Evolutionary conservation across 1,140 invertebrate species (phyloP).

Genomic region (Sinonovacula constricta): DNA sequence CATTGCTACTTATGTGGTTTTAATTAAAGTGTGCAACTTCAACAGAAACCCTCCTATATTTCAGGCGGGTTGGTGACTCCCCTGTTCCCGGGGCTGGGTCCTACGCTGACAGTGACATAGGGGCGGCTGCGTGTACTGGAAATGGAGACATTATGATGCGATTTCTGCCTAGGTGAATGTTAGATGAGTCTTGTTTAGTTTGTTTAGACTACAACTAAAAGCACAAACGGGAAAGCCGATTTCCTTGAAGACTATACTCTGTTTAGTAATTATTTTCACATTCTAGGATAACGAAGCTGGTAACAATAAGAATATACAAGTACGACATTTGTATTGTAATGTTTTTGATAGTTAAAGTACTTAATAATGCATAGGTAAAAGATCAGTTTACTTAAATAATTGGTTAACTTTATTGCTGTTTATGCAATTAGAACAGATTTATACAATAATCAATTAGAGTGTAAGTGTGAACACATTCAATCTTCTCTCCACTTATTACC

Average conservation of each 20-base stretch:
- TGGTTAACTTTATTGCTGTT: neutral
- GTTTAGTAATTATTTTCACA: too few species aligned
- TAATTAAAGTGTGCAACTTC: too few species aligned
- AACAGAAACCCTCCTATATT: slow-evolving; percentile 29
- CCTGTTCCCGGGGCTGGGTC: slow-evolving; percentile 96
- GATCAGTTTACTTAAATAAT: neutral
- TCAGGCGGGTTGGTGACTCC: slow-evolving; percentile 93
- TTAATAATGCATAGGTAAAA: neutral
- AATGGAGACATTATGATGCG: slow-evolving; percentile 98
- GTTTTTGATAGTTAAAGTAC: neutral
- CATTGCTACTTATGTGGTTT: too few species aligned
- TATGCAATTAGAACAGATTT: neutral
- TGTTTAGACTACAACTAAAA: too few species aligned
- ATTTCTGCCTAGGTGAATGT: slow-evolving; percentile 94
- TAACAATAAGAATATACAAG: too few species aligned
- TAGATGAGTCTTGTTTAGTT: too few species aligned
- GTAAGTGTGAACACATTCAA: neutral
- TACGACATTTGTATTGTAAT: neutral
- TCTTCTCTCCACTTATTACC: slow-evolving; percentile 16
- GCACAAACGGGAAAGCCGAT: too few species aligned
- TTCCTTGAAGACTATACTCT: too few species aligned
- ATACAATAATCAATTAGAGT: neutral
- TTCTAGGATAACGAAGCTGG: too few species aligned
- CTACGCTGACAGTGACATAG: slow-evolving; percentile 93
- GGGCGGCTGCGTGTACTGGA: slow-evolving; percentile 95